These are phyloP conservation scores for Rhadina sibilatrix DNA, from an alignment of 2,113 vertebrate species.

Conservation along the genomic window DNA sequence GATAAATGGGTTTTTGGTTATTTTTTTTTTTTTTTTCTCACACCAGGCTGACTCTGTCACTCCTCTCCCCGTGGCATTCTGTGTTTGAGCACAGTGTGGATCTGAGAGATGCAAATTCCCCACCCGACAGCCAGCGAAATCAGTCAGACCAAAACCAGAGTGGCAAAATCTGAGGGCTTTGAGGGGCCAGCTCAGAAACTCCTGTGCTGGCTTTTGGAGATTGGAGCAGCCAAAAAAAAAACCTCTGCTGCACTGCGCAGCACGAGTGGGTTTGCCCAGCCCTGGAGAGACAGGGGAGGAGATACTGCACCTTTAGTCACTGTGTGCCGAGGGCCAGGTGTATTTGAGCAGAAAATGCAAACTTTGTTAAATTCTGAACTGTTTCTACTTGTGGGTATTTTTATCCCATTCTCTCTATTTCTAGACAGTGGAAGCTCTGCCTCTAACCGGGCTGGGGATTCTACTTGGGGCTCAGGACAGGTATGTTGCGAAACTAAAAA, in stretches of 20 bases:
- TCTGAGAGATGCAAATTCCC: not conserved
- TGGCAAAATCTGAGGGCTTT: not conserved
- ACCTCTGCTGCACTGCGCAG: not conserved
- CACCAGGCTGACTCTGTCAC: not conserved
- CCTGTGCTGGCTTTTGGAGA: not conserved
- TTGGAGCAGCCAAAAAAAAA: not conserved
- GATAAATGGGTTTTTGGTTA: not conserved
- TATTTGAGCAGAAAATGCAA: conserved; percentile 42
- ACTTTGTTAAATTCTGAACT: conserved; percentile 51
- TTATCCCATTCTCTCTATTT: conserved; percentile 74
- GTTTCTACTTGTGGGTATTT: conserved; percentile 64
- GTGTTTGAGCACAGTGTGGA: not conserved
- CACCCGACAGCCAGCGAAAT: not conserved
- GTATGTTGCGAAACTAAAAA: conserved; percentile 59
- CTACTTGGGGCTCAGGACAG: conserved; percentile 74
- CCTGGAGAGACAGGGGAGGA: not conserved
- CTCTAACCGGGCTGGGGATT: conserved; percentile 69
- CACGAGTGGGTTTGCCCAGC: not conserved
- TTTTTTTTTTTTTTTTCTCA: not conserved
- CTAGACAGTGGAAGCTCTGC: conserved; percentile 71
- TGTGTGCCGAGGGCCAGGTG: conserved; percentile 14
- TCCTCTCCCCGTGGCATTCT: not conserved
- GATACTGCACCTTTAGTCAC: conserved; percentile 41
- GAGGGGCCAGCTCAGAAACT: not conserved
- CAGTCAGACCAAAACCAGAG: not conserved